Percentiles rank a stretch among this genome's conserved stretches.
Conservation (phyloP, 2,888 invertebrate genomes). For the Junonia oenone region DNA sequence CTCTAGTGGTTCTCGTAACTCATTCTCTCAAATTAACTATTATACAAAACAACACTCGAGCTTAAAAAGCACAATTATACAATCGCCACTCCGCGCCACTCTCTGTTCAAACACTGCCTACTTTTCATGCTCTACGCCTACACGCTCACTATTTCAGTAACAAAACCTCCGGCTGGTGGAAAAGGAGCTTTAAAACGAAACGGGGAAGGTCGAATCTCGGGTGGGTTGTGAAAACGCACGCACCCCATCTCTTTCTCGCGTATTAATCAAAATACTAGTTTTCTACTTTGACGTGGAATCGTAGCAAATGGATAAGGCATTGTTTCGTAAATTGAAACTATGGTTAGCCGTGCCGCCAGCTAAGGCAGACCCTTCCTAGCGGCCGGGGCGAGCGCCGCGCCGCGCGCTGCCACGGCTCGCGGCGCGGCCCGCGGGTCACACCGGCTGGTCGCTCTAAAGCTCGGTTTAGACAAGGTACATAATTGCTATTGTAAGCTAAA, state of each 20-base stretch:
- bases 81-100: slow-evolving; percentile 60
- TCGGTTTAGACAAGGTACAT: slow-evolving; percentile 68
- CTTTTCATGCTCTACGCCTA: slow-evolving; percentile 78
- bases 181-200: slow-evolving; percentile 48
- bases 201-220: slow-evolving; percentile 46
- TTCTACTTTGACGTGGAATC: slow-evolving; percentile 77
- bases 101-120: slow-evolving; percentile 71
- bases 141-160: slow-evolving; percentile 73
- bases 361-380: slow-evolving; percentile 45
- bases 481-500: slow-evolving; percentile 64
- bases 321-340: slow-evolving; percentile 78
- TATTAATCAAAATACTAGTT: slow-evolving; percentile 78
- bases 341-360: slow-evolving; percentile 56
- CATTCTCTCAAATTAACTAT: slow-evolving; percentile 29
- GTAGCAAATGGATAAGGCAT: slow-evolving; percentile 78
- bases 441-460: slow-evolving; percentile 39
- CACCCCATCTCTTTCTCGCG: slow-evolving; percentile 74
- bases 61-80: slow-evolving; percentile 41
- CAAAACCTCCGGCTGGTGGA: slow-evolving; percentile 42
- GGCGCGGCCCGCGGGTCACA: slow-evolving; percentile 35
- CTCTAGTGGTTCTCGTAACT: slow-evolving; percentile 22
- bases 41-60: slow-evolving; percentile 34
- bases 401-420: slow-evolving; percentile 32
- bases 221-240: slow-evolving; percentile 36
- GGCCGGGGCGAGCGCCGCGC: slow-evolving; percentile 25